Base-by-base conservation (phyloP, 2,113 vertebrate genomes). In the Epinephelus lanceolatus region DNA sequence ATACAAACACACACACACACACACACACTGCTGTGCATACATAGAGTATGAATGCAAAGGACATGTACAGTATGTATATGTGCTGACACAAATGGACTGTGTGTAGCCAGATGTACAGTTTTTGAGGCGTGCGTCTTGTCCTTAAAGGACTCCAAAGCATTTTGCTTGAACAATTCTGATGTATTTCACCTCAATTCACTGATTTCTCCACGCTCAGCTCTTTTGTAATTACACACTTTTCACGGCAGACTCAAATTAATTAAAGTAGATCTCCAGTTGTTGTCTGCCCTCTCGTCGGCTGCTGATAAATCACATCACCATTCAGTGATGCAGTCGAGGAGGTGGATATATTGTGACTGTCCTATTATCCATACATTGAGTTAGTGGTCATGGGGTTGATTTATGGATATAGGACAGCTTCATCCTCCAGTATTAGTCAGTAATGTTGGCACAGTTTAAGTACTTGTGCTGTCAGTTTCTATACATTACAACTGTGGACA, bases 161-260 rank as follows among this genome's bases (percentile, higher is more conserved):
- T 90, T 91, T 71, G 33, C 67, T 82, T 19, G 0, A 84, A 82
- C 76, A 68, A 62, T 86, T 90, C 56, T 76, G 67, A 76, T 72
- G 68, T 83, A 79, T 87, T 88, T 89, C 79, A 89, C 30, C 74
- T 81, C 62, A 89, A 88, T 89, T 88, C 78, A 66, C 51, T 66
- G 81, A 86, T 90, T 90, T 84, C 67, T 78, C 68, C 49, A n/a
- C 78, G 67, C 71, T 93, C 89, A 80, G 87, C 81, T 79, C 85
- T 85, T 93, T 83, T 88, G 76, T 92, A 86, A 91, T 86, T 87
- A 85, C 78, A 82, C 69, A 72, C 68, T 63, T 84, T 88, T 69
- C 49, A 73, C 78, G 84, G 84, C 84, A 66, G 86, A 87, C 82
- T 80, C 82, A 62, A 86, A 88, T 92, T 73, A 92, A 94, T 93